Conservation (phyloP, 2,888 invertebrate species). For the Norana najaformis region DNA sequence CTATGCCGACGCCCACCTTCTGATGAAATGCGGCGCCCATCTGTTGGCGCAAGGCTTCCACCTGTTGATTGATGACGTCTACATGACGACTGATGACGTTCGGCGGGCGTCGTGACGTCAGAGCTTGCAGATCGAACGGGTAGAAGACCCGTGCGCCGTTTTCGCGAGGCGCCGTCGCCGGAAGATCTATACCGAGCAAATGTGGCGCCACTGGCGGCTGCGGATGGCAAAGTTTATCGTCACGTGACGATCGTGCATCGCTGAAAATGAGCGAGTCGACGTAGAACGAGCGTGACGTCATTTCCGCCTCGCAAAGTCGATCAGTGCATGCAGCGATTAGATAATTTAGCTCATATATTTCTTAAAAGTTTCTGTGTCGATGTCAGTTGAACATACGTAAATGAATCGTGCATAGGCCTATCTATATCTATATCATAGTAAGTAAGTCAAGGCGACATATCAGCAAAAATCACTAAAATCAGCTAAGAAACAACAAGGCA, state of each 20-base stretch:
- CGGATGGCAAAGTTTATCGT: not conserved
- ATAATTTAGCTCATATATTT: not conserved
- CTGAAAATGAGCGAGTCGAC: conserved; percentile 32
- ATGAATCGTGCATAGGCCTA: not conserved
- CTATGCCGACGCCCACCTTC: not conserved
- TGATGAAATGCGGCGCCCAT: not conserved
- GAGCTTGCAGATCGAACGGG: conserved; percentile 14
- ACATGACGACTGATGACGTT: not conserved
- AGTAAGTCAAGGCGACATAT: not conserved
- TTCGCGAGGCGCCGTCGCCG: not conserved
- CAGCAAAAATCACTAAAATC: not conserved
- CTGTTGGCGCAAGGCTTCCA: conserved; percentile 1
- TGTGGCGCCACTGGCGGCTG: conserved; percentile 14
- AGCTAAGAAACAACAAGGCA: not conserved
- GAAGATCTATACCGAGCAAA: not conserved
- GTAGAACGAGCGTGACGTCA: conserved; percentile 34
- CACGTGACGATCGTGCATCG: not conserved
- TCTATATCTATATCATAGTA: not conserved
- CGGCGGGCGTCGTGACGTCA: conserved; percentile 10
- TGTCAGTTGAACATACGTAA: not conserved
- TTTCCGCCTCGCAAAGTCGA: not conserved
- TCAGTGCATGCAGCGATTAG: not conserved
- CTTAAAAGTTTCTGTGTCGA: not conserved
- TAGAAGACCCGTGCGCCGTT: not conserved
- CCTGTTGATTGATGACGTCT: not conserved